These are phyloP conservation scores for Teleiodes luculella DNA, from an alignment of 2,888 invertebrate species.

Conservation along the genomic window DNA sequence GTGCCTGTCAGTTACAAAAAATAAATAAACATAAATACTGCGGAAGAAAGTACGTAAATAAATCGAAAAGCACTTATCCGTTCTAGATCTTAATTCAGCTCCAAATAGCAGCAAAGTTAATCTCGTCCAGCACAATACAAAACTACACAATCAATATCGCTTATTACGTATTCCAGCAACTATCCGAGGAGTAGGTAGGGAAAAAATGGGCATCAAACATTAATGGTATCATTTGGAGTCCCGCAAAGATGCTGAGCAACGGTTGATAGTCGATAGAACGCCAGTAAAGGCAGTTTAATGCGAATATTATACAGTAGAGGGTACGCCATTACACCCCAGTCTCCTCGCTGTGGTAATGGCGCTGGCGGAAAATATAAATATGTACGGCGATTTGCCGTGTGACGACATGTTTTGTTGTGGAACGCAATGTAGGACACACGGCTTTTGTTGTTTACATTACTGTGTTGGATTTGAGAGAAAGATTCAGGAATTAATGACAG, in stretches of 20 bases:
- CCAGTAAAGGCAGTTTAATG: conserved; percentile 65
- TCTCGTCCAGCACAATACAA: conserved; percentile 21
- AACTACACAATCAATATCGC: conserved; percentile 42
- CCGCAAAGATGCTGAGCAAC: conserved; percentile 68
- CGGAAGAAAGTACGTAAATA: no score
- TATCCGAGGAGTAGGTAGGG: conserved; percentile 43
- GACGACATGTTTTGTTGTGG: not conserved
- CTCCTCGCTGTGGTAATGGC: conserved; percentile 29
- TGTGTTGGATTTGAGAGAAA: no score
- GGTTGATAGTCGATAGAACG: conserved; percentile 66
- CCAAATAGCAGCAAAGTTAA: no score
- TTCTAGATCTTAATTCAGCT: no score
- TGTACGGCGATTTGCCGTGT: not conserved
- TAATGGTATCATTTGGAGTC: conserved; percentile 68
- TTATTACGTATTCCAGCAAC: conserved; percentile 55
- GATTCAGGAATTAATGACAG: no score
- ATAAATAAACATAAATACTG: no score
- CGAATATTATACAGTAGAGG: conserved; percentile 69
- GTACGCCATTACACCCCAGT: conserved; percentile 36
- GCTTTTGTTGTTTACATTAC: no score
- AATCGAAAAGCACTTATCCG: no score
- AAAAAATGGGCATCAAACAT: conserved; percentile 60
- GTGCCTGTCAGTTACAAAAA: no score
- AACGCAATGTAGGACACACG: not conserved
- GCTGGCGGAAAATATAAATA: conserved; percentile 21